Percentiles rank a stretch among this genome's conserved stretches.
Evolutionary conservation across 2,113 vertebrate species (phyloP).

Genomic region (Cephalopterus ornatus): DNA sequence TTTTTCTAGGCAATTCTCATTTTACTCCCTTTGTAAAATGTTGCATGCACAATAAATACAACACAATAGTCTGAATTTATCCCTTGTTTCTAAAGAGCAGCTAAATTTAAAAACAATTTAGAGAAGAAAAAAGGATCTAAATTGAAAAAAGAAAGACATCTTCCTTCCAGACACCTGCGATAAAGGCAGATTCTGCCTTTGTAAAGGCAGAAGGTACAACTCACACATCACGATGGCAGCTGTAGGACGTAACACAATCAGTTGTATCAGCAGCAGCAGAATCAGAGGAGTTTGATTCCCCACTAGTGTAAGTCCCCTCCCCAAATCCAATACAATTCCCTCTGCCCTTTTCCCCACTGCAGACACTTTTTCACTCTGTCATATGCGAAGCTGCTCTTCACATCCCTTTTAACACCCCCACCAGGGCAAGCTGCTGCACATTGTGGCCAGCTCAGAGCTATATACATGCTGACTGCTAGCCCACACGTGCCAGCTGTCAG

Average conservation of each 20-base stretch:
- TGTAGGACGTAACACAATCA: background rate
- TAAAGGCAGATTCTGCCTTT: background rate
- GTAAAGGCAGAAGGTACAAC: background rate
- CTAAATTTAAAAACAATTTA: background rate
- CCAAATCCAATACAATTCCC: background rate
- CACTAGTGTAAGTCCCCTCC: background rate
- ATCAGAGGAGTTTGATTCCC: background rate
- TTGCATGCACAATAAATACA: background rate
- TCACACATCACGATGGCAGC: background rate
- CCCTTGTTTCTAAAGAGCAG: background rate
- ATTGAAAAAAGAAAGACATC: background rate
- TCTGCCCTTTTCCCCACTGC: background rate
- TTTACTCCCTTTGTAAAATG: background rate
- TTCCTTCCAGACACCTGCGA: background rate
- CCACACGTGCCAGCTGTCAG: background rate
- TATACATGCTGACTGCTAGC: rapidly evolving
- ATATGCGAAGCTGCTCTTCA: background rate
- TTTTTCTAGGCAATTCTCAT: background rate
- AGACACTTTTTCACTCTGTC: background rate
- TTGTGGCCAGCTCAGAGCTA: background rate
- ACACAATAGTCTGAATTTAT: background rate
- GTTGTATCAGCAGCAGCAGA: background rate
- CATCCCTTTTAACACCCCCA: rapidly evolving
- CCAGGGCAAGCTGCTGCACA: rapidly evolving
- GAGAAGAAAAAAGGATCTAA: background rate